Evolutionary conservation across 1,140 invertebrate species (phyloP).

Genomic region (Caenorhabditis inopinata): DNA sequence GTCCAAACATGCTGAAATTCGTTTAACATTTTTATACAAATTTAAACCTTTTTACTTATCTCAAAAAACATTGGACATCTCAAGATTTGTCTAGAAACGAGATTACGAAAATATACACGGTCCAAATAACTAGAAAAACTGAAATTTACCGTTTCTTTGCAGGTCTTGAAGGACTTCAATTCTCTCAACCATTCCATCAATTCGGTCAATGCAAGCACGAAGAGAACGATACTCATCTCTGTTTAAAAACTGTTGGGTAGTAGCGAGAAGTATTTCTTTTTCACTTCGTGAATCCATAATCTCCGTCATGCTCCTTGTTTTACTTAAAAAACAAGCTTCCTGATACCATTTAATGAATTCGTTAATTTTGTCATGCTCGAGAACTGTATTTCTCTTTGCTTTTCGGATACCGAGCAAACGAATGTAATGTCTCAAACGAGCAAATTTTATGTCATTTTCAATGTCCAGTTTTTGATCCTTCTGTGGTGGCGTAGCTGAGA

Average conservation of each 20-base stretch:
- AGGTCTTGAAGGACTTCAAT: constrained; percentile 7
- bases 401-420: background rate
- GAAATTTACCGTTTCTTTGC: constrained; percentile 1
- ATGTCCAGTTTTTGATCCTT: background rate
- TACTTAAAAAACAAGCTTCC: background rate
- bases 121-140: too few species aligned
- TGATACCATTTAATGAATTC: background rate
- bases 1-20: too few species aligned
- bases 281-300: constrained; percentile 4
- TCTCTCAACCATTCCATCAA: background rate
- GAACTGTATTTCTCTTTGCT: background rate
- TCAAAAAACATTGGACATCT: too few species aligned
- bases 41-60: too few species aligned
- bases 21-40: too few species aligned
- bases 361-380: constrained; percentile 12
- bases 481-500: background rate
- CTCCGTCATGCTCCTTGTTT: background rate
- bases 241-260: background rate
- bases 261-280: background rate
- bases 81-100: too few species aligned
- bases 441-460: constrained; percentile 12
- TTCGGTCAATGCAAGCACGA: background rate
- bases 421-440: background rate
- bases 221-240: background rate
- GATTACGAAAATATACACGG: too few species aligned